phyloP scores from a whole-genome alignment of 2,113 vertebrate genomes.

The Myiopsitta monachus region DNA sequence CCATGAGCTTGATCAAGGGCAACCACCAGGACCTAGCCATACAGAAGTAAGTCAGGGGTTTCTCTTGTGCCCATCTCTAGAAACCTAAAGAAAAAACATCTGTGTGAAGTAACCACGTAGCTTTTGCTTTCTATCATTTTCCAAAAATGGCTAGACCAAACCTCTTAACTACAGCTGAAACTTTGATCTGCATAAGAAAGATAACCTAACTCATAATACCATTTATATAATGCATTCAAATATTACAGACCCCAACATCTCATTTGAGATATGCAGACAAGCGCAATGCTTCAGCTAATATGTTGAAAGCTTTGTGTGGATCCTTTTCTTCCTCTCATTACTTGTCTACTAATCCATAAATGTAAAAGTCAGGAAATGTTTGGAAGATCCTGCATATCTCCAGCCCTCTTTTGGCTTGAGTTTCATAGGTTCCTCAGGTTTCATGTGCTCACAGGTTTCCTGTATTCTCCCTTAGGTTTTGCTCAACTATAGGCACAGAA shows the following conservation, averaged over 20 bases:
- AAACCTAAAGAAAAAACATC: neutral
- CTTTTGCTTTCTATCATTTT: neutral
- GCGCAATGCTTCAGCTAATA: neutral
- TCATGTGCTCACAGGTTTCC: neutral
- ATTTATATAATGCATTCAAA: neutral
- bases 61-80: neutral
- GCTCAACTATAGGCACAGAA: neutral
- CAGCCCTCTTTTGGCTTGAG: neutral
- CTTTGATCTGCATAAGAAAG: neutral
- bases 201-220: neutral
- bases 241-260: neutral
- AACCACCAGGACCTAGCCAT: neutral
- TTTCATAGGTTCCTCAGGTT: neutral
- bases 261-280: neutral
- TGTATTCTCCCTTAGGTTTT: neutral
- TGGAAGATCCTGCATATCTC: neutral
- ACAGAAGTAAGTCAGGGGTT: neutral
- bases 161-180: neutral
- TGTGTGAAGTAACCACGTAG: neutral
- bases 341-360: neutral
- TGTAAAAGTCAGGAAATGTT: neutral
- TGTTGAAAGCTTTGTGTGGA: neutral
- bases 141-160: neutral
- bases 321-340: neutral
- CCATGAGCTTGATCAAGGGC: neutral